Evolutionary conservation across 2,888 invertebrate species (phyloP), one percentile per base, ranked within the genome.

Genomic region (Ptychoptera contaminata): DNA sequence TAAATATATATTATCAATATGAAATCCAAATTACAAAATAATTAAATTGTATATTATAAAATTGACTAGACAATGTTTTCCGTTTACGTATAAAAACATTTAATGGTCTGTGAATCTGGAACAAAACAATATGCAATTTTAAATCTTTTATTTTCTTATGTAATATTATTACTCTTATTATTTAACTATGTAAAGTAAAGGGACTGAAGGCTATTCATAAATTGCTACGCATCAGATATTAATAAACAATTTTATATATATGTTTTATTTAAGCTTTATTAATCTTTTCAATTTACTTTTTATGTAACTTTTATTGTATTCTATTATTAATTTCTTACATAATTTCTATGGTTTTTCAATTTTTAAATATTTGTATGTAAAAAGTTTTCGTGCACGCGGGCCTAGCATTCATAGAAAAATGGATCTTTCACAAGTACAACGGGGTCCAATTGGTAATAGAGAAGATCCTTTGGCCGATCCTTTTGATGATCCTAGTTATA

Each of bases 401-500:
- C 79, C 81, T 15, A 78, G 79, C 55, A 69, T 82, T 12, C 78
- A 76, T 53, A 68, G 83, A 46, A 78, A 79, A 60, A 76, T 80
- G 64, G 79, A 81, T 54, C 62, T 82, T 30, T 77, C 77, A 48
- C 82, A 83, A 62, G 66, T 71, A 49, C 76, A 77, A 2, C 64
- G 76, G n/a, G 69, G 70, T 1, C 74, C 78, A 8, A 71, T 76
- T 40, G 81, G 80, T 9, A 77, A 73, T 52, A 73, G 73, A 45
- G 81, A 81, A 53, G 81, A 82, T 58, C 80, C 81, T 1, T 76
- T 77, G 54, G 77, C 76, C 53, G 83, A 83, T 61, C 82, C 82
- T 11, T 81, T 71, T 51, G 82, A 83, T 56, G 82, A 82, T 62
- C 82, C 82, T 2, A 79, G 80, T 50, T 84, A 83, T 58, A 73